Conservation (phyloP, 2,113 vertebrate genomes). For the Macquaria ambigua region DNA sequence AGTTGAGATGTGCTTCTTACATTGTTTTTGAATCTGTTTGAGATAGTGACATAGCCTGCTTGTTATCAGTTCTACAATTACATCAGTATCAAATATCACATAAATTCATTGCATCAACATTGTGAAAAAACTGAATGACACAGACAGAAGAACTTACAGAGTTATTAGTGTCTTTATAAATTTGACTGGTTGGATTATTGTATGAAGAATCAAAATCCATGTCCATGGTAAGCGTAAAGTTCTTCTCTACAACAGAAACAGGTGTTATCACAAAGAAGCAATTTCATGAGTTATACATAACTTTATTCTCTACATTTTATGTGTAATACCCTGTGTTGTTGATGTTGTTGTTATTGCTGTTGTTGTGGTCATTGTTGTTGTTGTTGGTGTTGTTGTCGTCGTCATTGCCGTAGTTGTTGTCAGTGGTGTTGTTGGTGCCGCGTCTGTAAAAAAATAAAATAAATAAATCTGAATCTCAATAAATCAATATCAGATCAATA, state of each 20-base stretch:
- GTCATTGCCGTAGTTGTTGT: too few relatives aligned
- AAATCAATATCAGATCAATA: too few relatives aligned
- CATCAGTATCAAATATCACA: not conserved
- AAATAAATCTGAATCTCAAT: too few relatives aligned
- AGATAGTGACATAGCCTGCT: not conserved
- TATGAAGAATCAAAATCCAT: not conserved
- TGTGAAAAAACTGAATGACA: not conserved
- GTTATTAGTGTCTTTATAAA: rapidly evolving
- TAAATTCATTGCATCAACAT: not conserved
- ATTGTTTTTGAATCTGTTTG: constrained; percentile 33
- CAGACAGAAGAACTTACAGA: constrained; percentile 32
- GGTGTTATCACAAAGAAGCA: not conserved
- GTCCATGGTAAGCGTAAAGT: not conserved
- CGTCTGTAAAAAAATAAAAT: too few relatives aligned
- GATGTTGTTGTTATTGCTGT: not conserved
- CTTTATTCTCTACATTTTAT: not conserved
- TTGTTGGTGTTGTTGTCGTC: rapidly evolving
- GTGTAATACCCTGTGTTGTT: not conserved
- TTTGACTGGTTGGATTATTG: rapidly evolving
- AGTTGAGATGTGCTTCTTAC: rapidly evolving
- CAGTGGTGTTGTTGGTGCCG: not conserved
- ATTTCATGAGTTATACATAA: not conserved
- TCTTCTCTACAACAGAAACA: not conserved
- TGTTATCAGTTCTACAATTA: not conserved
- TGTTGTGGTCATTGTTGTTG: not conserved